These are phyloP conservation scores for Siniperca obscura DNA, from an alignment of 2,797 vertebrate species.

Conservation along the genomic window DNA sequence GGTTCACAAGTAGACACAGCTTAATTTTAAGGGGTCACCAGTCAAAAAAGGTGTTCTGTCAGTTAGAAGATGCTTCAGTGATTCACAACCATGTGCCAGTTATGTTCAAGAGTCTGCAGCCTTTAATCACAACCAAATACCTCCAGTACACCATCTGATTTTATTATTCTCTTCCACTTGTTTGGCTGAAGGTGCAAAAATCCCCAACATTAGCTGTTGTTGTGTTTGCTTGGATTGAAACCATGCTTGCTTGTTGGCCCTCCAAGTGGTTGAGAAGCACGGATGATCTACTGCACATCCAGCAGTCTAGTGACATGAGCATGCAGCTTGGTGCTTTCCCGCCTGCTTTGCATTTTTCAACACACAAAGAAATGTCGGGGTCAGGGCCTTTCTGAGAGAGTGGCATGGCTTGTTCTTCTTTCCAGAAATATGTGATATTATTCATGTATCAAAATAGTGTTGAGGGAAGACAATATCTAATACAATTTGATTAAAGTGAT, in stretches of 20 bases:
- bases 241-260: background rate
- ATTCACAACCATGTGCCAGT: background rate
- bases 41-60: background rate
- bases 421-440: constrained; percentile 38
- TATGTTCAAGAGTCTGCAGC: background rate
- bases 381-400: constrained; percentile 52
- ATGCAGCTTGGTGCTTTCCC: constrained; percentile 29
- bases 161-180: background rate
- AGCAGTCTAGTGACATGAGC: background rate
- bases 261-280: background rate
- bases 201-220: background rate
- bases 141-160: background rate
- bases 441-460: background rate
- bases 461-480: background rate
- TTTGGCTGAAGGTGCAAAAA: constrained; percentile 3
- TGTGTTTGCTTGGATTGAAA: background rate
- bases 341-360: constrained; percentile 72
- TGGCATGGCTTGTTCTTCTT: constrained; percentile 45
- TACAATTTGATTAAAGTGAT: background rate
- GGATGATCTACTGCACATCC: background rate
- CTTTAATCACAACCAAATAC: background rate
- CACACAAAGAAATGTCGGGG: constrained; percentile 58
- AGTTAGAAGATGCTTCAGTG: background rate
- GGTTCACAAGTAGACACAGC: background rate
- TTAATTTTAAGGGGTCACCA: background rate